Evolutionary conservation across 2,888 invertebrate genomes (phyloP).

Genomic region (Machimus atricapillus): DNA sequence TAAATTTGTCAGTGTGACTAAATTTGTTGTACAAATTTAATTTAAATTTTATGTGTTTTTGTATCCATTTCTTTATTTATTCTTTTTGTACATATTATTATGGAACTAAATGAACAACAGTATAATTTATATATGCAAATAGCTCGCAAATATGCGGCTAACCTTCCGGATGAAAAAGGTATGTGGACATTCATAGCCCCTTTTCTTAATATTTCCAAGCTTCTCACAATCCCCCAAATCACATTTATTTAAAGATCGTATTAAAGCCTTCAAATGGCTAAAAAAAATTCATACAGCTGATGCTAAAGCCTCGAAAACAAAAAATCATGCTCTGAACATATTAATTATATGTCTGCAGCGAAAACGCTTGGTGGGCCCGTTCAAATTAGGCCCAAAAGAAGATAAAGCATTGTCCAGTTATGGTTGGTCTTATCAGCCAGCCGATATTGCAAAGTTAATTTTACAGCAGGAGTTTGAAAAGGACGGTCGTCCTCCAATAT

Average conservation of each 20-base stretch:
- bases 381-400: slow-evolving; percentile 57
- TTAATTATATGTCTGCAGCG: slow-evolving; percentile 62
- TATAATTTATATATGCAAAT: slow-evolving; percentile 3
- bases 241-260: slow-evolving; percentile 43
- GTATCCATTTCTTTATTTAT: neutral
- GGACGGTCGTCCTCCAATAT: slow-evolving; percentile 54
- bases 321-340: slow-evolving; percentile 59
- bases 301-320: neutral
- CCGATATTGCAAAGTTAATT: slow-evolving; percentile 57
- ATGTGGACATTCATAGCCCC: neutral
- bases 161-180: slow-evolving; percentile 21
- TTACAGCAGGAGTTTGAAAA: slow-evolving; percentile 54
- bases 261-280: slow-evolving; percentile 48
- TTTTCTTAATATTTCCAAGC: neutral
- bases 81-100: neutral
- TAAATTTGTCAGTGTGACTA: neutral
- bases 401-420: slow-evolving; percentile 51
- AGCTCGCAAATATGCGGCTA: neutral
- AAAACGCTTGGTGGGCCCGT: slow-evolving; percentile 59
- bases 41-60: neutral
- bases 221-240: neutral
- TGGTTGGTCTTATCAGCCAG: slow-evolving; percentile 50
- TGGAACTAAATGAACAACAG: neutral
- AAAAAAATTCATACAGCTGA: slow-evolving; percentile 44
- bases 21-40: slow-evolving; percentile 6